These are phyloP conservation scores for Campoletis raptor DNA, from an alignment of 2,888 invertebrate species.

Conservation along the genomic window DNA sequence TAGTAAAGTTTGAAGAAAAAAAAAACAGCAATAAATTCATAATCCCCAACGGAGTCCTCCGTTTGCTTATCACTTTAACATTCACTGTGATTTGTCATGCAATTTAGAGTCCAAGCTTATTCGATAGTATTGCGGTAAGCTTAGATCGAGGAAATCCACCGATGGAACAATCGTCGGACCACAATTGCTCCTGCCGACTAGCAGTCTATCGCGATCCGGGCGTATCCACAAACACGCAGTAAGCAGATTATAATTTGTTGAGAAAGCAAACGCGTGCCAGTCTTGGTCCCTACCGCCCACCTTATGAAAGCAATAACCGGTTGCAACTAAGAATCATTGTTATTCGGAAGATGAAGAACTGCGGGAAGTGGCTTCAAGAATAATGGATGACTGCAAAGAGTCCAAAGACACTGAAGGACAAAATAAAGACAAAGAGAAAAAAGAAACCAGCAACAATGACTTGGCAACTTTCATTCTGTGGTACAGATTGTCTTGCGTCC, in stretches of 20 bases:
- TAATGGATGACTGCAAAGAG: background rate
- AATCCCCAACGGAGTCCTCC: background rate
- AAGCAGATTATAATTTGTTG: conserved; percentile 76
- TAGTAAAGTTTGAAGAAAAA: background rate
- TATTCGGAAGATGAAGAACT: conserved; percentile 51
- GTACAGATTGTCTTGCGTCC: conserved; percentile 45
- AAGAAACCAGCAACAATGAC: conserved; percentile 57
- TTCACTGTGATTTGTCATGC: conserved; percentile 6
- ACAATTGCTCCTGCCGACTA: conserved; percentile 54
- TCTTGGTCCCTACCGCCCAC: conserved; percentile 33
- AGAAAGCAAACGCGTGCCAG: conserved; percentile 64
- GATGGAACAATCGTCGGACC: conserved; percentile 47
- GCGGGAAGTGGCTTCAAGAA: conserved; percentile 31
- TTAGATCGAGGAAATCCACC: conserved; percentile 13
- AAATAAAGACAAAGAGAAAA: background rate
- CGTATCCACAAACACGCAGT: conserved; percentile 64
- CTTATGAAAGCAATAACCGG: conserved; percentile 62
- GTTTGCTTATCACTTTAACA: background rate
- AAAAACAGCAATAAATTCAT: background rate
- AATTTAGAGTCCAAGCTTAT: conserved; percentile 30
- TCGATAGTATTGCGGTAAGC: conserved; percentile 34
- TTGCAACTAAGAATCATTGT: conserved; percentile 71
- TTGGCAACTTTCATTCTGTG: conserved; percentile 66
- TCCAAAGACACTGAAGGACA: conserved; percentile 25
- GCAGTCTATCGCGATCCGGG: conserved; percentile 18